Percentiles rank a stretch among this genome's conserved stretches.
Conservation (phyloP, 2,797 vertebrate genomes). For the Tympanoctomys barrerae region DNA sequence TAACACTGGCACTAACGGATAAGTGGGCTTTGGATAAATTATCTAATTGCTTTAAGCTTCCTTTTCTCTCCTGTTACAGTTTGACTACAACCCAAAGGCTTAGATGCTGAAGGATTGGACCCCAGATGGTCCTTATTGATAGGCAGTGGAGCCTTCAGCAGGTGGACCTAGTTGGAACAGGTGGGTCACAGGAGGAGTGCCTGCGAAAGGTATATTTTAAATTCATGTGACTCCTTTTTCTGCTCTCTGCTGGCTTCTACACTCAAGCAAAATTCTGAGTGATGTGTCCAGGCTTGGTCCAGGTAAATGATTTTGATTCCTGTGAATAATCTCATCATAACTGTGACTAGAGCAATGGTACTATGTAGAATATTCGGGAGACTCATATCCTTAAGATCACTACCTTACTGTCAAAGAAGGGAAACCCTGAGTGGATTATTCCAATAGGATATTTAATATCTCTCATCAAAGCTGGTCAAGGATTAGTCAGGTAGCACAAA, state of each 20-base stretch:
- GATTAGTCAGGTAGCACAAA: background rate
- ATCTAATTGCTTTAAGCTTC: background rate
- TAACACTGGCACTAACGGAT: background rate
- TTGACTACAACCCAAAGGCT: background rate
- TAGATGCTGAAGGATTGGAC: background rate
- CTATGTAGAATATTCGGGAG: conserved; percentile 44
- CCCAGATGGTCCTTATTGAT: background rate
- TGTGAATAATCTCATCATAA: conserved; percentile 2
- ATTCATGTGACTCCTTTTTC: background rate
- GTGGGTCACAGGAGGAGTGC: background rate
- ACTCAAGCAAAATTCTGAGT: background rate
- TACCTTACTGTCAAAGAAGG: background rate
- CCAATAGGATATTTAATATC: background rate
- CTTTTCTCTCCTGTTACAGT: background rate
- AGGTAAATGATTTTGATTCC: conserved; percentile 18
- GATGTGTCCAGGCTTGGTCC: background rate
- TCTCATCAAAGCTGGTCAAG: background rate
- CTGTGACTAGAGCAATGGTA: background rate
- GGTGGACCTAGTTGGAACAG: background rate
- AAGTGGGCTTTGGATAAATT: background rate
- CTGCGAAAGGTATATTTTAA: background rate
- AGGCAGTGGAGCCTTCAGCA: background rate
- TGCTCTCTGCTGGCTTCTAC: background rate
- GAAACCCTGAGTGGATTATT: background rate
- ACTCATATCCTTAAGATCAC: background rate